Evolutionary conservation across 2,888 invertebrate species (phyloP).

Genomic region (Lepidocyrtoides sp.): DNA sequence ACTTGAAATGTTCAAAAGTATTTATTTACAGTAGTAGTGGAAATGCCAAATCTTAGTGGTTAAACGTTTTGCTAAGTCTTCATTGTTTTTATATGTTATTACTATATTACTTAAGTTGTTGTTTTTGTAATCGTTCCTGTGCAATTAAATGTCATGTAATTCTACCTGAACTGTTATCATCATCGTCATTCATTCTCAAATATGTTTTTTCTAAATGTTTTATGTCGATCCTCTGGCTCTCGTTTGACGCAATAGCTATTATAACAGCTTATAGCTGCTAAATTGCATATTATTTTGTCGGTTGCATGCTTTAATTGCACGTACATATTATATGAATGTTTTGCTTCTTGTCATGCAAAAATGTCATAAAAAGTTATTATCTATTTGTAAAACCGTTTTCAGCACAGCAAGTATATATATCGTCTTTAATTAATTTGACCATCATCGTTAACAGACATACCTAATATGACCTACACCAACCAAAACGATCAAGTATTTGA

Average conservation of each 20-base stretch:
- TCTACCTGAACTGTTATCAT: no score
- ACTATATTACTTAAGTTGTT: neutral
- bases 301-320: neutral
- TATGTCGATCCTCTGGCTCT: no score
- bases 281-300: no score
- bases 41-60: conserved; percentile 10
- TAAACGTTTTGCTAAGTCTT: neutral
- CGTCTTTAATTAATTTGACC: conserved; percentile 66
- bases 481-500: conserved; percentile 45
- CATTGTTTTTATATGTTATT: neutral
- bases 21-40: conserved; percentile 40
- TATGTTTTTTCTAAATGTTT: no score
- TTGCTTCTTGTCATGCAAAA: neutral
- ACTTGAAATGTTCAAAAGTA: conserved; percentile 39
- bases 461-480: conserved; percentile 21
- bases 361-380: neutral
- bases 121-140: conserved; percentile 6
- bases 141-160: neutral
- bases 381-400: conserved; percentile 42
- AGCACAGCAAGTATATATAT: conserved; percentile 21
- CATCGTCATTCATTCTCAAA: no score
- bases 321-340: neutral
- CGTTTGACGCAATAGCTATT: no score
- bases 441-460: conserved; percentile 39
- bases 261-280: no score